Conservation (phyloP, 2,888 invertebrate species). For the Siphonodentalium dalli region DNA sequence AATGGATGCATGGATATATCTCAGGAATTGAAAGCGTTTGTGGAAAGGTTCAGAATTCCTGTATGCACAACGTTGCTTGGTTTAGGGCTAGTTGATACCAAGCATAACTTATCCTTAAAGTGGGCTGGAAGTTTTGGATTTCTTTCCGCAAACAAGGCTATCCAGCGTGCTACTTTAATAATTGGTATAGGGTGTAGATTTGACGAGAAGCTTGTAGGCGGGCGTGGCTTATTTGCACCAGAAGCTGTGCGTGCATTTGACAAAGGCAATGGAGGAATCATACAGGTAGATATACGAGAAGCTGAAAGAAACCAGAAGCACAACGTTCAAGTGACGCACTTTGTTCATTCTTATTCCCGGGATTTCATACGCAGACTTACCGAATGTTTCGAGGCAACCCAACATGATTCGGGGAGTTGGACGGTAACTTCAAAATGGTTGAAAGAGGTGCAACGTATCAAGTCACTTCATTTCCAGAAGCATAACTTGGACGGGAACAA, state of each 20-base stretch:
- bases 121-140: too few species aligned
- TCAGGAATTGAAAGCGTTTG: too few species aligned
- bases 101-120: too few species aligned
- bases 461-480: background rate
- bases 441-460: background rate
- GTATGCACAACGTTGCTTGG: too few species aligned
- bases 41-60: too few species aligned
- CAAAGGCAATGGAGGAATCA: too few species aligned
- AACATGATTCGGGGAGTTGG: background rate
- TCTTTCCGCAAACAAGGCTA: too few species aligned
- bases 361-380: background rate
- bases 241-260: too few species aligned
- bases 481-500: too few species aligned
- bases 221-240: background rate
- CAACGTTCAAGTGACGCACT: background rate
- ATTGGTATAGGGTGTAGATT: background rate
- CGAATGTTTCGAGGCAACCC: background rate
- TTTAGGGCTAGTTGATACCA: too few species aligned
- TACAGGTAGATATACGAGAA: background rate
- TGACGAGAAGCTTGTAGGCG: background rate
- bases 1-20: too few species aligned
- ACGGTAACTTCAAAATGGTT: background rate
- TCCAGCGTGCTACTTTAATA: too few species aligned
- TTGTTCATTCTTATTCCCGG: background rate
- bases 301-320: background rate